Base-by-base conservation (phyloP, 30 jellyfish, hydroid and myxozoan genomes). In the Turritopsis dohrnii region DNA sequence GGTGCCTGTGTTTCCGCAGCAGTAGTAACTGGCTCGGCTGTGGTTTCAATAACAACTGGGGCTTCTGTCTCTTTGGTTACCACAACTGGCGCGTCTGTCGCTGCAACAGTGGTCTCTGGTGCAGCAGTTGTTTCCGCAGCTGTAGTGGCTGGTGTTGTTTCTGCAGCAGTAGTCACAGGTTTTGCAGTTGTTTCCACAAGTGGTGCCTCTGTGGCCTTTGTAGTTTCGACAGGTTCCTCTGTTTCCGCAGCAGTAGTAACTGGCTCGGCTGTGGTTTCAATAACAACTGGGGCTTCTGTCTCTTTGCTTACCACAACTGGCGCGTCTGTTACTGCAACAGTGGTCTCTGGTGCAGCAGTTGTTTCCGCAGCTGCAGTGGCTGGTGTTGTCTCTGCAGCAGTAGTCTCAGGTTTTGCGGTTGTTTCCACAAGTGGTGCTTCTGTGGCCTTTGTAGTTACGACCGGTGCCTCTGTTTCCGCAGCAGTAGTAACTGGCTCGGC, bases 171-270 rank as follows among this genome's bases (percentile, higher is more conserved):
- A 3, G 87, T 81, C 71, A 52, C 87, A 16, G 87, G 87, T n/a
- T 81, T 81, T 52, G 87, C 87, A 53, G 87, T 81, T 21, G 87
- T 52, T 21, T 53, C 82, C 22, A 81, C 87, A 28, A 65, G 81
- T 52, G 87, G 87, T 3, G 13, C 60, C 5, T 41, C 60, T 5
- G 60, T 41, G n/a, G n/a, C n/a, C n/a, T n/a, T n/a, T 41, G 60
- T 41, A 41, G 77, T 9, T 0, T 7, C 31, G 28, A 21, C 19
- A 0, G 77, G 8, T 9, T 23, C 28, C 7, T 16, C 16, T 0
- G 77, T n/a, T 9, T 23, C 28, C 7, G 77, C 16, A 69, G 77
- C 77, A 69, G 31, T 19, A n/a, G 73, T 60, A 53, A 71, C 30
- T 60, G 88, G 86, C 16, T 65, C 84, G 52, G 29, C 84, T 5